Evolutionary conservation across 1,140 invertebrate species (phyloP).

Genomic region (Drosophila jambulina): DNA sequence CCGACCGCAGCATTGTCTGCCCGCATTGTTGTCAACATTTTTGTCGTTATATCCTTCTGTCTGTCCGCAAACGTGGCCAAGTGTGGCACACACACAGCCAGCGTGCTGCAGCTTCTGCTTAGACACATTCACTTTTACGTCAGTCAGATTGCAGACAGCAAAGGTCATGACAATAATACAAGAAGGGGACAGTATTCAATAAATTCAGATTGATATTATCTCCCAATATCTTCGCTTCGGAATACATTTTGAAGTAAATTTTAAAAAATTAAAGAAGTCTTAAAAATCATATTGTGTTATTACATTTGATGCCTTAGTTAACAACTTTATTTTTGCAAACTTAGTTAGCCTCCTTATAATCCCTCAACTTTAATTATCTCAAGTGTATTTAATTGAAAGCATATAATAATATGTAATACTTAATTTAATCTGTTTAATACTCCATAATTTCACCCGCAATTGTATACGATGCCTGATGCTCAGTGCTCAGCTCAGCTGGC

Average conservation of each 20-base stretch:
- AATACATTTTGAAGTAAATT: not conserved
- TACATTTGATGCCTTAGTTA: too few relatives aligned
- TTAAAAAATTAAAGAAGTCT: too few relatives aligned
- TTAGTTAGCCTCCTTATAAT: not conserved
- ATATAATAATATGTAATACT: not conserved
- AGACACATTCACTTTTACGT: conserved; percentile 40
- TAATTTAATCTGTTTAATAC: not conserved
- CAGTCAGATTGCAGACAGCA: conserved; percentile 25
- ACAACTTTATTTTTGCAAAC: too few relatives aligned
- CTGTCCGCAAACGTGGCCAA: conserved; percentile 54
- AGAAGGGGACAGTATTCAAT: not conserved
- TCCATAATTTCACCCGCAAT: not conserved
- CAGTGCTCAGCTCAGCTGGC: conserved; percentile 34
- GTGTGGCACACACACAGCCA: conserved; percentile 42
- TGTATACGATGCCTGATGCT: not conserved
- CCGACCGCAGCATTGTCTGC: conserved; percentile 44
- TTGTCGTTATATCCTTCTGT: conserved; percentile 64
- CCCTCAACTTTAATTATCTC: too few relatives aligned
- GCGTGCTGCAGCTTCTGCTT: conserved; percentile 34
- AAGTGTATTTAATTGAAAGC: too few relatives aligned
- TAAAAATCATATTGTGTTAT: too few relatives aligned
- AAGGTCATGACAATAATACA: not conserved
- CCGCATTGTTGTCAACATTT: conserved; percentile 75
- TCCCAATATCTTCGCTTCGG: not conserved
- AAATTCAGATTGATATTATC: not conserved